Evolutionary conservation across 2,797 vertebrate genomes (phyloP), one percentile per base, ranked within the genome.

Genomic region (Phataginus tetradactyla): DNA sequence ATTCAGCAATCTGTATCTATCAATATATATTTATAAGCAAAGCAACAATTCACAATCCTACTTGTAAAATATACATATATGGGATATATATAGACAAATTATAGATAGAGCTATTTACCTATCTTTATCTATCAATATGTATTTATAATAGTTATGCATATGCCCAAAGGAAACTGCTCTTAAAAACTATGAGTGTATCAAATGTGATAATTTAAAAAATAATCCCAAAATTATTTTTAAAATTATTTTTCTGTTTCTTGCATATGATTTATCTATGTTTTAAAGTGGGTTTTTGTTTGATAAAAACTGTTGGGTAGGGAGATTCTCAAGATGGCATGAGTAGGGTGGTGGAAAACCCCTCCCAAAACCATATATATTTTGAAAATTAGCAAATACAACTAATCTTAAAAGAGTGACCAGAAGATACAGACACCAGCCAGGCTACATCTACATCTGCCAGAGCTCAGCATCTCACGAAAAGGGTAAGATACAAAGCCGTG

Each of bases 271-370:
- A 49, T 69, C 9, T 69, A 20, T 69, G 10, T 25, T 57, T 39
- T 86, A 69, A 71, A 96, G 59, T 32, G 81, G 32, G 59, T 94
- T 63, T 90, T 85, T 89, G 51, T 93, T 96, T 83, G 57, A 78
- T 64, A 90, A 92, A 91, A 92, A 21, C 45, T 93, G 39, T 87
- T 69, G 20, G 45, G 12, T 93, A 72, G 81, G 94, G 45, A 10
- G 42, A 45, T 45, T 45, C 42, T 45, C 39, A 39, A 39, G 39
- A 39, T 39, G 39, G 45, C 45, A 45, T 45, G 45, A 45, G 45
- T 45, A 45, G 10, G 45, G 45, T 45, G 45, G 45, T 11, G 9
- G 45, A 45, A 45, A 45, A 45, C 45, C 10, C 45, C 45, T 10
- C 45, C 42, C 42, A 42, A 42, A 42, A 42, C 42, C 42, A 42